A percentile compares a stretch with the other conserved stretches of the same genome.
These are phyloP conservation scores for Drosophila persimilis DNA, from an alignment of 1,140 invertebrate genomes.

Conservation along the genomic window DNA sequence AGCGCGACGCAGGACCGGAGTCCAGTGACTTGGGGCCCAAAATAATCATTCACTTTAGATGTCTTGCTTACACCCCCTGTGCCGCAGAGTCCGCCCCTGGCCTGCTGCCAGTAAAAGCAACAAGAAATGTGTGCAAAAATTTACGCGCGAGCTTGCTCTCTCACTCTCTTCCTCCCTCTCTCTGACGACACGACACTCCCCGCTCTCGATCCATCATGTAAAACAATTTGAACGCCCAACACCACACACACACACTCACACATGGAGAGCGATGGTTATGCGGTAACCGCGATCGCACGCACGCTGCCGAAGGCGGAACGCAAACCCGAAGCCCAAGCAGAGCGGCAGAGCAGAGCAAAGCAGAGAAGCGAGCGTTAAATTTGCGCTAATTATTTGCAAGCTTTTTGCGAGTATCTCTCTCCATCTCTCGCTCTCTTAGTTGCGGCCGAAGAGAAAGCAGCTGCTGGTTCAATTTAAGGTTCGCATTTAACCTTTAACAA, in stretches of 20 bases:
- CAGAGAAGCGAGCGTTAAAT: constrained; percentile 64
- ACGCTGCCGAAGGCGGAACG: constrained; percentile 41
- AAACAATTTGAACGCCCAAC: constrained; percentile 51
- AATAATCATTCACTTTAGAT: background rate
- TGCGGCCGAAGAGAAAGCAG: constrained; percentile 40
- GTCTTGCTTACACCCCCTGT: background rate
- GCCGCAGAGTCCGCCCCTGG: constrained; percentile 9
- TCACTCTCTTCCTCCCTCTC: constrained; percentile 9
- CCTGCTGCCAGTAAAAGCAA: background rate
- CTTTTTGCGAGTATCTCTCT: constrained; percentile 32
- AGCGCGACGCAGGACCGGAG: constrained; percentile 7
- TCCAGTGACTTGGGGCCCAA: background rate
- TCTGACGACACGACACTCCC: constrained; percentile 7
- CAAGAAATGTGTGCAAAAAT: constrained; percentile 35
- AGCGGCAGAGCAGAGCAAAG: too few relatives aligned
- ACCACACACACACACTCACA: constrained; percentile 52
- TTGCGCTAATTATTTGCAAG: constrained; percentile 79
- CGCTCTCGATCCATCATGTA: constrained; percentile 44
- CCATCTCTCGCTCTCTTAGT: constrained; percentile 25
- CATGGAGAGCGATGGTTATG: constrained; percentile 27
- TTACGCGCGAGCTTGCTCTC: constrained; percentile 17
- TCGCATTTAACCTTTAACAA: constrained; percentile 66
- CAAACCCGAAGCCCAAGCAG: constrained; percentile 26
- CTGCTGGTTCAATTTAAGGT: constrained; percentile 41
- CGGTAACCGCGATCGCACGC: constrained; percentile 68